A percentile compares a stretch with the other conserved stretches of the same genome.
Evolutionary conservation across 1,140 invertebrate species (phyloP).

Genomic region (Paramacrobiotus metropolitanus): DNA sequence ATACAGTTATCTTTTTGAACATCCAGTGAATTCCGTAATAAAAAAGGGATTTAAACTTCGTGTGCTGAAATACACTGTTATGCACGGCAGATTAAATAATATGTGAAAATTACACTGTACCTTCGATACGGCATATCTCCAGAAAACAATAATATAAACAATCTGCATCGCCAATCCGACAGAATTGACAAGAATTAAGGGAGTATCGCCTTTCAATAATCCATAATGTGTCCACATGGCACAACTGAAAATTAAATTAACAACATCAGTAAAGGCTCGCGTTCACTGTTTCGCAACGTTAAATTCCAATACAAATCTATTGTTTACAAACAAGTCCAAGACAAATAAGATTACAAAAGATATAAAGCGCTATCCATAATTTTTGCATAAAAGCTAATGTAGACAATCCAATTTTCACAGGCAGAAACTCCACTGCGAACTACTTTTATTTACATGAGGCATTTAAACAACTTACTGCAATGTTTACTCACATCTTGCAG

Average conservation of each 20-base stretch:
- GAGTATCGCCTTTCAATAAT: conserved; percentile 34
- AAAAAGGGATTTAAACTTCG: conserved; percentile 9
- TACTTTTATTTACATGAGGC: too few relatives aligned
- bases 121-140: conserved; percentile 35
- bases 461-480: too few relatives aligned
- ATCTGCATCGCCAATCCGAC: conserved; percentile 38
- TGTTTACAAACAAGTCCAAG: too few relatives aligned
- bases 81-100: neutral
- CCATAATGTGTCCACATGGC: conserved; percentile 44
- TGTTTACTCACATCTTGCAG: too few relatives aligned
- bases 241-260: conserved; percentile 32
- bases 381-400: too few relatives aligned
- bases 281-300: too few relatives aligned
- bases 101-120: conserved; percentile 16
- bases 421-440: too few relatives aligned
- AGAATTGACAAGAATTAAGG: conserved; percentile 39
- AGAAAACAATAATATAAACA: conserved; percentile 35
- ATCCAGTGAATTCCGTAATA: conserved; percentile 11
- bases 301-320: too few relatives aligned
- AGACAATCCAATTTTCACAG: too few relatives aligned
- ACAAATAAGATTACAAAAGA: too few relatives aligned
- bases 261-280: too few relatives aligned
- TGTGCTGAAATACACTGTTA: neutral
- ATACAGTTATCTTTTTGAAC: conserved; percentile 7
- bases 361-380: too few relatives aligned